These are phyloP conservation scores for Erebia epiphron DNA, from an alignment of 2,888 invertebrate species.

Conservation along the genomic window DNA sequence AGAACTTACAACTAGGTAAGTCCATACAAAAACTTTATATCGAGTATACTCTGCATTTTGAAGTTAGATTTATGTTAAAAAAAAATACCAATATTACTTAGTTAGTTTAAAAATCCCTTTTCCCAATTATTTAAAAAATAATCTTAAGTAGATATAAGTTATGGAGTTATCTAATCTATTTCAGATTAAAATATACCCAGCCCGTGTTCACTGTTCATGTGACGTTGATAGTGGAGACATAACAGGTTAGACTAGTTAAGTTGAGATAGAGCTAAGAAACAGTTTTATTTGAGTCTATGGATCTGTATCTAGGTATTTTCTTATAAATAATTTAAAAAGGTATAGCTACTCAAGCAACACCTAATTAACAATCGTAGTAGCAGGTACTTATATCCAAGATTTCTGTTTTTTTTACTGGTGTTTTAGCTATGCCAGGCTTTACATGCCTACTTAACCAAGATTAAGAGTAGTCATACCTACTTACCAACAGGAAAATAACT, in stretches of 20 bases:
- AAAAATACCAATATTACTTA: too few species aligned
- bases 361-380: not conserved
- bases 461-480: not conserved
- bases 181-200: slow-evolving; percentile 35
- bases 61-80: too few species aligned
- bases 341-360: not conserved
- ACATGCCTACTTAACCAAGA: too few species aligned
- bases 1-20: too few species aligned
- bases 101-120: too few species aligned
- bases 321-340: slow-evolving; percentile 12
- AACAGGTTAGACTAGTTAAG: slow-evolving; percentile 41
- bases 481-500: not conserved
- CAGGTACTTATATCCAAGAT: not conserved
- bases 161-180: slow-evolving; percentile 36
- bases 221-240: slow-evolving; percentile 39
- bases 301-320: slow-evolving; percentile 15
- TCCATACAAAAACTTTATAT: too few species aligned
- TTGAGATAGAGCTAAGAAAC: slow-evolving; percentile 40
- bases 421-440: not conserved
- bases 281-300: slow-evolving; percentile 34
- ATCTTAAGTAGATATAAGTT: not conserved
- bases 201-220: slow-evolving; percentile 31
- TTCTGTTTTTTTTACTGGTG: not conserved
- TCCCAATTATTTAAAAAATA: too few species aligned
- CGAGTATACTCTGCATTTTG: too few species aligned